Conservation (phyloP, 1,140 invertebrate species). For the Apis cerana region DNA sequence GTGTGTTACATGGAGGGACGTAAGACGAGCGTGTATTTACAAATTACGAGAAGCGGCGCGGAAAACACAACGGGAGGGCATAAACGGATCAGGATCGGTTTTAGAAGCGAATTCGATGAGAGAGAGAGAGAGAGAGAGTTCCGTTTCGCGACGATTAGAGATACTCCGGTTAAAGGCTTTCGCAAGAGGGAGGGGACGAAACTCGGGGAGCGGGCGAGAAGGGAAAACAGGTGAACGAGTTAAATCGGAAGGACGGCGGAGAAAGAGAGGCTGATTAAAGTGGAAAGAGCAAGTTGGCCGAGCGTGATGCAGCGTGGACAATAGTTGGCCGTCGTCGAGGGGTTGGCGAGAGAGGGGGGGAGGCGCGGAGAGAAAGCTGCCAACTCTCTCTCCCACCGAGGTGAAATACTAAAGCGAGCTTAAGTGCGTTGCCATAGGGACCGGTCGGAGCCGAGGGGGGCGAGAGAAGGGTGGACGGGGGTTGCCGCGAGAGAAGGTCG, state of each 20-base stretch:
- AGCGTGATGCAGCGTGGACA: constrained; percentile 37
- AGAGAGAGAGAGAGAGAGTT: constrained; percentile 3
- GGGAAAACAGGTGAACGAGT: background rate
- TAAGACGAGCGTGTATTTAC: constrained; percentile 23
- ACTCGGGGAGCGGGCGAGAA: no score
- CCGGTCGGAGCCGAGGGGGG: constrained; percentile 37
- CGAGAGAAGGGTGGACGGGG: constrained; percentile 18
- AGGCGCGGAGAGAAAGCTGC: constrained; percentile 47
- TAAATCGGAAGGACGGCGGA: background rate
- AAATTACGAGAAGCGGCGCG: background rate
- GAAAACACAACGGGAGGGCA: background rate
- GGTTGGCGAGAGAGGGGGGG: constrained; percentile 8
- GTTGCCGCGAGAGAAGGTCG: constrained; percentile 34
- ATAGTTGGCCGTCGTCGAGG: constrained; percentile 40
- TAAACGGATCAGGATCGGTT: background rate
- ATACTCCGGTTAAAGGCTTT: constrained; percentile 51
- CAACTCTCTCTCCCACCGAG: constrained; percentile 57
- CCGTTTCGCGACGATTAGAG: constrained; percentile 24
- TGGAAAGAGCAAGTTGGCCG: constrained; percentile 25
- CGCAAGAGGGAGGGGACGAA: background rate
- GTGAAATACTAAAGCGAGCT: constrained; percentile 73
- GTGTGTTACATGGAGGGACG: constrained; percentile 37
- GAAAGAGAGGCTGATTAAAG: background rate
- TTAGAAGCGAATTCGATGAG: constrained; percentile 5
- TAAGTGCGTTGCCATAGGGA: constrained; percentile 75